Percentiles rank a stretch among this genome's conserved stretches.
phyloP scores from a whole-genome alignment of 2,797 vertebrate genomes.

The Harpagifer antarcticus region DNA sequence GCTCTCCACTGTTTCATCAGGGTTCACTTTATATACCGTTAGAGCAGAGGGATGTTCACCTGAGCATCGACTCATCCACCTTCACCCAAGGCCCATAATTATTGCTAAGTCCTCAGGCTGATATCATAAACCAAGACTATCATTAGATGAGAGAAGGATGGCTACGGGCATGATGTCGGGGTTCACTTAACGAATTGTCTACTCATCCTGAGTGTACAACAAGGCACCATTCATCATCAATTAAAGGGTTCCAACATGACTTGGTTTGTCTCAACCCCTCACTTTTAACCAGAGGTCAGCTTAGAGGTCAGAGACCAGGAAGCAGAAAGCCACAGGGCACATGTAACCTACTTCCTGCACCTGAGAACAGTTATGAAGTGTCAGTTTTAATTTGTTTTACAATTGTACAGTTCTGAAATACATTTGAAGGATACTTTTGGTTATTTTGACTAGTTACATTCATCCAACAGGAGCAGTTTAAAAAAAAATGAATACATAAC shows the following conservation, averaged over 20 bases:
- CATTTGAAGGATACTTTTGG: neutral
- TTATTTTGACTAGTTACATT: neutral
- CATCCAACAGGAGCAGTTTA: neutral
- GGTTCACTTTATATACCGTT: slow-evolving; percentile 52
- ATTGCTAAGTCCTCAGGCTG: slow-evolving; percentile 26
- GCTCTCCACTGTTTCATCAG: neutral
- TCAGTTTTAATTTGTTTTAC: neutral
- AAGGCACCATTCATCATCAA: slow-evolving; percentile 49
- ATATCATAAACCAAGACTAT: slow-evolving; percentile 52
- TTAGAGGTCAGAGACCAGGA: slow-evolving; percentile 36
- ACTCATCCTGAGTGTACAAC: slow-evolving; percentile 44
- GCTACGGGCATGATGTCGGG: neutral
- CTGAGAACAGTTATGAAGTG: neutral
- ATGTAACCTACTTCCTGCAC: neutral
- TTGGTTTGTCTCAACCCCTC: neutral
- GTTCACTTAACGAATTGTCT: slow-evolving; percentile 43
- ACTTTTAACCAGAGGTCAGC: slow-evolving; percentile 25
- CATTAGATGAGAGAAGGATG: slow-evolving; percentile 60
- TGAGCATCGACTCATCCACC: slow-evolving; percentile 29
- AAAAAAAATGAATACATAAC: no score
- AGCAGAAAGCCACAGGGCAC: slow-evolving; percentile 17
- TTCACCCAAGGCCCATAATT: slow-evolving; percentile 57
- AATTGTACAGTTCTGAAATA: neutral
- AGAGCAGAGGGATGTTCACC: slow-evolving; percentile 18
- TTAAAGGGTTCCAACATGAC: slow-evolving; percentile 43